Conservation (phyloP, 1,140 invertebrate species). For the Drosophila sucinea region DNA sequence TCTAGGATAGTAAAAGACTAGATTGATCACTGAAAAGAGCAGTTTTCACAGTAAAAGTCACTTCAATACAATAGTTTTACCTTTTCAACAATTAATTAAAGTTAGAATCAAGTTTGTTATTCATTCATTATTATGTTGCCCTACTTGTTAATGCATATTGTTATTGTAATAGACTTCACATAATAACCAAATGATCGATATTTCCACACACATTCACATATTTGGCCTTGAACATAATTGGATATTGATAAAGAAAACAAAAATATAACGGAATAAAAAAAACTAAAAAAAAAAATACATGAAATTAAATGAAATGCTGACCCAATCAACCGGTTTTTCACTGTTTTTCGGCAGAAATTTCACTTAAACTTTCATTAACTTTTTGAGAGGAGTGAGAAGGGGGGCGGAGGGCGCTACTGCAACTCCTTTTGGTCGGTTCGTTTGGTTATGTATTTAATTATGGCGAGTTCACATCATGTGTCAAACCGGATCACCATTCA, state of each 20-base stretch:
- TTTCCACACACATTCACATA: conserved; percentile 30
- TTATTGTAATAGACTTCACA: neutral
- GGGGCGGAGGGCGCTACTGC: conserved; percentile 13
- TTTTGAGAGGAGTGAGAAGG: neutral
- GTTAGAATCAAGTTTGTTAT: neutral
- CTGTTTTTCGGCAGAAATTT: conserved; percentile 56
- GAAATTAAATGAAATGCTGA: conserved; percentile 50
- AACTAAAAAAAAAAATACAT: neutral
- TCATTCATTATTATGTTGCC: neutral
- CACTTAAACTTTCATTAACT: conserved; percentile 78
- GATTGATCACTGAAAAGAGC: too few species aligned
- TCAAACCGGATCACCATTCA: conserved; percentile 67
- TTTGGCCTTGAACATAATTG: conserved; percentile 72
- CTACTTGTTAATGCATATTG: neutral
- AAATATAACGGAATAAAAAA: conserved; percentile 3
- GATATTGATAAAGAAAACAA: conserved; percentile 7
- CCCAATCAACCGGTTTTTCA: conserved; percentile 61
- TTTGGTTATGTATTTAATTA: conserved; percentile 20
- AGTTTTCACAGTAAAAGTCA: too few species aligned
- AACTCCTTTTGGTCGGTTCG: conserved; percentile 48
- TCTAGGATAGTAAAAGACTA: too few species aligned
- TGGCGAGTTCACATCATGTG: conserved; percentile 28
- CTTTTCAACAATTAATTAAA: neutral
- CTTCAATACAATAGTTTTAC: neutral
- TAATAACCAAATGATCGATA: conserved; percentile 18